phyloP scores from a whole-genome alignment of 2,797 vertebrate species.

The Orestias chungarensis region DNA sequence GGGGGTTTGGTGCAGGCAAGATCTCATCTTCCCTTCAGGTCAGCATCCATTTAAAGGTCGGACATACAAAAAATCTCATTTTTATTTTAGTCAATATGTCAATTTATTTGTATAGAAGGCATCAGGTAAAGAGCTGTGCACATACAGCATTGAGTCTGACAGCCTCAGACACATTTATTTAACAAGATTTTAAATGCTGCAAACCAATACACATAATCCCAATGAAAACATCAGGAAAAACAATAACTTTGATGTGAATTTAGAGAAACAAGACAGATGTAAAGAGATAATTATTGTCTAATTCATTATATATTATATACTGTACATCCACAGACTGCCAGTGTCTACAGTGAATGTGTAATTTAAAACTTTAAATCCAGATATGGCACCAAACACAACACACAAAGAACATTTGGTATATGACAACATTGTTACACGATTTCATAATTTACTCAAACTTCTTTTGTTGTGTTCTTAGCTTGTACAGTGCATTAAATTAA shows the following conservation, averaged over 20 bases:
- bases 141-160: background rate
- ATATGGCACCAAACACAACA: too few species aligned
- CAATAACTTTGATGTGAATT: background rate
- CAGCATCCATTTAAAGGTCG: background rate
- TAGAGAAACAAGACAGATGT: background rate
- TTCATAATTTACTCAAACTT: background rate
- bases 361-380: background rate
- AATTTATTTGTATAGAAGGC: background rate
- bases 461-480: background rate
- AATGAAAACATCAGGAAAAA: background rate
- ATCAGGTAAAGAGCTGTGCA: background rate
- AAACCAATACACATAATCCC: background rate
- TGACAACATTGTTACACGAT: background rate
- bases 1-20: background rate
- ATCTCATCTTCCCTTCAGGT: conserved; percentile 1
- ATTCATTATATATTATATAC: background rate
- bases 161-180: background rate
- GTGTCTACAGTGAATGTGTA: background rate
- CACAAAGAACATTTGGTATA: background rate
- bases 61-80: background rate
- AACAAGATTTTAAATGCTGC: background rate
- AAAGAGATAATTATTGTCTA: background rate
- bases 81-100: background rate
- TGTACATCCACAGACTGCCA: too few species aligned
- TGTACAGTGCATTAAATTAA: too few species aligned